Conservation (phyloP, 2,888 invertebrate genomes). For the Platycnemis pennipes region DNA sequence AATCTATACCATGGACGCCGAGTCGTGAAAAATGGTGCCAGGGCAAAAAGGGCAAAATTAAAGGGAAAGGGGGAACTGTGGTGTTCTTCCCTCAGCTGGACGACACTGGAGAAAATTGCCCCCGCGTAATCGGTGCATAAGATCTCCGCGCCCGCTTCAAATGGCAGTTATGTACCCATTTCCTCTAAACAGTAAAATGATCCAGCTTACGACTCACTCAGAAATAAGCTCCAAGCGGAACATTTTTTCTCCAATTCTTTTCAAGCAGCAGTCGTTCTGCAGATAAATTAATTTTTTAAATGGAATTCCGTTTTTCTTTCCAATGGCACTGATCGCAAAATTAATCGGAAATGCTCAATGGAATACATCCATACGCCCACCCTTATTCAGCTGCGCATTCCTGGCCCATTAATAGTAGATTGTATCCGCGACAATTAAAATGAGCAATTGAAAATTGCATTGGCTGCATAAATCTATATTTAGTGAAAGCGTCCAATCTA, state of each 20-base stretch:
- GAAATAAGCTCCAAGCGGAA: background rate
- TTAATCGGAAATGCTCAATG: too few species aligned
- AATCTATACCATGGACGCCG: background rate
- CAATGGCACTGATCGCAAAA: too few species aligned
- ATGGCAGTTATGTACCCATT: background rate
- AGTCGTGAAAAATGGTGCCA: background rate
- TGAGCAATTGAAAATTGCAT: too few species aligned
- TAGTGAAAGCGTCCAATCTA: too few species aligned
- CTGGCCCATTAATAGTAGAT: too few species aligned
- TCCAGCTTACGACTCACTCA: background rate
- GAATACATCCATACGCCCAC: too few species aligned
- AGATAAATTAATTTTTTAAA: too few species aligned
- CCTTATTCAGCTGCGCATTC: too few species aligned
- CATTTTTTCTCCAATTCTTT: background rate
- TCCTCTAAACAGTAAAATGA: background rate
- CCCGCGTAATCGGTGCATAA: background rate
- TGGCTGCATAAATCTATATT: too few species aligned
- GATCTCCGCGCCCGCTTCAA: background rate
- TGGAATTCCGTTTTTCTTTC: too few species aligned
- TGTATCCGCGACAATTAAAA: too few species aligned
- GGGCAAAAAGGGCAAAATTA: background rate
- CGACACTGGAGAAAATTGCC: background rate
- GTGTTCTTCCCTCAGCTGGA: too few species aligned
- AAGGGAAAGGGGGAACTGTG: background rate
- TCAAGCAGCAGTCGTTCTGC: background rate